phyloP scores from a whole-genome alignment of 2,113 vertebrate species.

The Psammodynastes pulverulentus region DNA sequence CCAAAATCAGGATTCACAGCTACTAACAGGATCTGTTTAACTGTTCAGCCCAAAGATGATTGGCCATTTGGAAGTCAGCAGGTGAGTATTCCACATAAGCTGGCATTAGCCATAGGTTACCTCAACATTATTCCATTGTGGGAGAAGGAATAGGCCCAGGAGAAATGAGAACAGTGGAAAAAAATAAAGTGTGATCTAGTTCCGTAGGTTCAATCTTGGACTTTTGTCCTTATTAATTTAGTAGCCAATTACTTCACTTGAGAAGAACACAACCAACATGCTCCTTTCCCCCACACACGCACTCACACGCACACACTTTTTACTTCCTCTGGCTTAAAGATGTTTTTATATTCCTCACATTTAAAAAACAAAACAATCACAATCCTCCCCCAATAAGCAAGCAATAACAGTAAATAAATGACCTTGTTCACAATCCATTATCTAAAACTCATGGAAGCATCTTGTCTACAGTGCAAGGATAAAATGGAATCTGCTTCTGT shows the following conservation, averaged over 20 bases:
- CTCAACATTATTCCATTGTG: neutral
- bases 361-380: neutral
- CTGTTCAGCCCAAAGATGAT: neutral
- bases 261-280: neutral
- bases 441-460: neutral
- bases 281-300: neutral
- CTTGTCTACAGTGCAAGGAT: neutral
- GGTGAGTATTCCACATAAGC: neutral
- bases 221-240: neutral
- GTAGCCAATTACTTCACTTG: neutral
- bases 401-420: neutral
- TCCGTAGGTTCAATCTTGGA: neutral
- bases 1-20: neutral
- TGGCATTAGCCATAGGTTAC: neutral
- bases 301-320: neutral
- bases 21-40: neutral
- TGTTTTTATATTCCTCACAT: neutral
- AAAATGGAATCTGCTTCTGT: neutral
- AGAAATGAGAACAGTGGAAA: slow-evolving; percentile 16
- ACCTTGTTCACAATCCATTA: neutral
- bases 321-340: neutral
- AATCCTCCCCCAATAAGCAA: slow-evolving; percentile 8
- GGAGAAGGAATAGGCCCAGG: neutral
- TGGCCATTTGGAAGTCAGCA: neutral
- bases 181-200: neutral